Conservation (phyloP, 2,113 vertebrate genomes). For the Gobiocypris rarus region DNA sequence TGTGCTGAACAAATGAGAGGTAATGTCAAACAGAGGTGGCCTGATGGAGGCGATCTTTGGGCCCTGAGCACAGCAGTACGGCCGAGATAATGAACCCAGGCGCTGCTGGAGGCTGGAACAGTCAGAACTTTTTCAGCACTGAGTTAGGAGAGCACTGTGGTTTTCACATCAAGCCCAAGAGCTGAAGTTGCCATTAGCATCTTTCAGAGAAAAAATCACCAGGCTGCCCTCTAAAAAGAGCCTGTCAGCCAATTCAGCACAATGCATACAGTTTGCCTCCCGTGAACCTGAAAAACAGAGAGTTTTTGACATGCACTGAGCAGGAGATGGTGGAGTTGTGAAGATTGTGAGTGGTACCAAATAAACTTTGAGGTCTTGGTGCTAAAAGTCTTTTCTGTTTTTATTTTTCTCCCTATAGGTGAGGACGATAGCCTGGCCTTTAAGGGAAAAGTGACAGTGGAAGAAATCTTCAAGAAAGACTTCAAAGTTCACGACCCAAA, state of each 20-base stretch:
- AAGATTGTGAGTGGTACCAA: neutral
- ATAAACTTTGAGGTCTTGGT: neutral
- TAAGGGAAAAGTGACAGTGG: constrained; percentile 89
- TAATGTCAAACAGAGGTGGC: constrained; percentile 35
- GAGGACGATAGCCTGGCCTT: constrained; percentile 92
- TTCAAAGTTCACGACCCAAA: constrained; percentile 90
- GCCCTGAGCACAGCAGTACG: neutral
- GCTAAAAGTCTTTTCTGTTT: constrained; percentile 35
- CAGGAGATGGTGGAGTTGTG: neutral
- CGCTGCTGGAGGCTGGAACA: constrained; percentile 5
- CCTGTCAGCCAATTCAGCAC: constrained; percentile 14
- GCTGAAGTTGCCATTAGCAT: neutral
- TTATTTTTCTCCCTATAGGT: constrained; percentile 69
- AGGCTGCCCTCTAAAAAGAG: neutral
- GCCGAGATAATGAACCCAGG: constrained; percentile 30
- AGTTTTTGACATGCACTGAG: neutral
- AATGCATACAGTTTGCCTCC: constrained; percentile 1
- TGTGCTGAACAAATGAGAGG: constrained; percentile 20
- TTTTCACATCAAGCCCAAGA: constrained; percentile 12
- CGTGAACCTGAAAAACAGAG: neutral
- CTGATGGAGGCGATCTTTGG: constrained; percentile 9
- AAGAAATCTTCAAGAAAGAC: constrained; percentile 88
- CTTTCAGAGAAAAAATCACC: constrained; percentile 5
- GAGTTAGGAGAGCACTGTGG: constrained; percentile 10
- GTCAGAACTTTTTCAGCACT: neutral